These are phyloP conservation scores for Psittacula cyanocephala DNA, from an alignment of 2,113 vertebrate species.

Conservation along the genomic window DNA sequence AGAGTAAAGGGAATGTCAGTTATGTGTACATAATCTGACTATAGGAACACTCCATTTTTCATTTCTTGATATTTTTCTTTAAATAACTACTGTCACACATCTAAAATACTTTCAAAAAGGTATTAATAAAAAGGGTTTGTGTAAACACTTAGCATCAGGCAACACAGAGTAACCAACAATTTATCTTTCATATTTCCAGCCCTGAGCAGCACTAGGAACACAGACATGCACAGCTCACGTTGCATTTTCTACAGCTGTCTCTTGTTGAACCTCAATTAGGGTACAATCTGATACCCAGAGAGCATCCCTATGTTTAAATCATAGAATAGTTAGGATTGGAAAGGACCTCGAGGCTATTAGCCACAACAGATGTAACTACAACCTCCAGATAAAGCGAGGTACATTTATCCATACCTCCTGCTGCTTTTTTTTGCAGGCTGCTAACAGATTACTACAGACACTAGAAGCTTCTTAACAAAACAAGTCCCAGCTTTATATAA, in stretches of 20 bases:
- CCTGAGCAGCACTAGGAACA: neutral
- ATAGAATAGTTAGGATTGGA: neutral
- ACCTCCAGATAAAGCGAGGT: neutral
- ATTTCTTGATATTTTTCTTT: neutral
- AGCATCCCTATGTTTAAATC: neutral
- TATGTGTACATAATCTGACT: neutral
- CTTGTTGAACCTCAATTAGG: neutral
- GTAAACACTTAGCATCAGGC: neutral
- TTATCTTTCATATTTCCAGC: neutral
- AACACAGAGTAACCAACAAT: neutral
- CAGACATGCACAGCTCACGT: neutral
- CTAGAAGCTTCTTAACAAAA: neutral
- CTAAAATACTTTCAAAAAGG: neutral
- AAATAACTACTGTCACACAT: neutral
- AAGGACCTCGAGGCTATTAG: neutral
- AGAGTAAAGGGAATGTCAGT: neutral
- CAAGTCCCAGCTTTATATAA: neutral
- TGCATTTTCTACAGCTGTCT: neutral
- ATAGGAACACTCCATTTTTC: neutral
- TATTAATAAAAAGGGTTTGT: neutral
- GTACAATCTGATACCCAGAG: neutral
- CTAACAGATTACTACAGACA: neutral
- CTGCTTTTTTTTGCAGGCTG: neutral
- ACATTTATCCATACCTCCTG: neutral
- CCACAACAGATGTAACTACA: neutral